phyloP scores from a whole-genome alignment of 2,113 vertebrate genomes.

The Mirza zaza region DNA sequence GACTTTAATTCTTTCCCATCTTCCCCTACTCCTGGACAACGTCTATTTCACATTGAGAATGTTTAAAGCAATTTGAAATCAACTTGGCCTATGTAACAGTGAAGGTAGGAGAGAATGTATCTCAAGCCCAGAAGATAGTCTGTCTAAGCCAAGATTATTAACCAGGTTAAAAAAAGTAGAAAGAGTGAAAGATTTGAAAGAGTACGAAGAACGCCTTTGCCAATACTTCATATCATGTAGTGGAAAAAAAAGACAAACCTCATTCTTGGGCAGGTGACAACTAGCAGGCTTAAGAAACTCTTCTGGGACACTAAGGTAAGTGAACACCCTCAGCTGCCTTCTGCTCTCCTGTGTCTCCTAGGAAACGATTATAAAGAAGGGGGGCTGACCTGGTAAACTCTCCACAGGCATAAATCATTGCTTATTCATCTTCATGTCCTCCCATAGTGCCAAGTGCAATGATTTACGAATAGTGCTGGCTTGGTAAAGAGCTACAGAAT shows the following conservation, averaged over 20 bases:
- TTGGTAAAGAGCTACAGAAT: not conserved
- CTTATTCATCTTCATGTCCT: not conserved
- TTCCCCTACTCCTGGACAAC: not conserved
- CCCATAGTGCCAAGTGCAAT: not conserved
- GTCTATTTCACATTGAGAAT: not conserved
- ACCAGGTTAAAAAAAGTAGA: not conserved
- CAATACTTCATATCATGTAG: not conserved
- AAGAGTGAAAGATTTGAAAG: not conserved
- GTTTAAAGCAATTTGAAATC: slow-evolving; percentile 11
- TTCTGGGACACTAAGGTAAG: not conserved
- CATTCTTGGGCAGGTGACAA: not conserved
- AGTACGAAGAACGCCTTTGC: slow-evolving; percentile 18
- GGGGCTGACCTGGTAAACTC: not conserved
- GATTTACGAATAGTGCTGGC: slow-evolving; percentile 5
- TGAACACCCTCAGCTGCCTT: not conserved
- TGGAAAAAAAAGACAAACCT: not conserved
- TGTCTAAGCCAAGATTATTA: not conserved
- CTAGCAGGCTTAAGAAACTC: not conserved
- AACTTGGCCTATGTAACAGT: not conserved
- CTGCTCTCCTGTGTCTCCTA: not conserved
- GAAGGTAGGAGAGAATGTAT: not conserved
- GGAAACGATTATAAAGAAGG: not conserved
- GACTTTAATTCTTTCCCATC: not conserved
- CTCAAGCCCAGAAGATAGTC: not conserved
- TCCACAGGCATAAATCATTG: not conserved